Conservation (phyloP, 2,113 vertebrate genomes). For the Protomyctophum bolini region DNA sequence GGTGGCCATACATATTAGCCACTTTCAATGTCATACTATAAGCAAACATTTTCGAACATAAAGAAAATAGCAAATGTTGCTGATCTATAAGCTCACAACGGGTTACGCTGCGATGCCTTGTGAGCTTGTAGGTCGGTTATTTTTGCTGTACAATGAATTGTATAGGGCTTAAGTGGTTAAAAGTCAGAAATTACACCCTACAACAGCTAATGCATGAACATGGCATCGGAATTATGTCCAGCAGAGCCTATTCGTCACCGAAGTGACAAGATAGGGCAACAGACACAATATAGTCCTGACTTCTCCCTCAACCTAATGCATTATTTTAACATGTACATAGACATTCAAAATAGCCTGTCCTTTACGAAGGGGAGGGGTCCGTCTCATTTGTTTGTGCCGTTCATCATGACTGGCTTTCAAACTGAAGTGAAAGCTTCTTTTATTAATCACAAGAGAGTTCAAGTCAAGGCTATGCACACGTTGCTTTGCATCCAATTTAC, state of each 20-base stretch:
- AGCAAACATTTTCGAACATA: too few species aligned
- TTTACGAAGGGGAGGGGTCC: constrained; percentile 67
- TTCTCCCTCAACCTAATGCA: constrained; percentile 54
- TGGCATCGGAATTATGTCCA: constrained; percentile 54
- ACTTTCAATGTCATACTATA: too few species aligned
- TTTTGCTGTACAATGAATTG: too few species aligned
- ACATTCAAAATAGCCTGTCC: constrained; percentile 64
- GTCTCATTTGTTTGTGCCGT: constrained; percentile 63
- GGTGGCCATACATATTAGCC: too few species aligned
- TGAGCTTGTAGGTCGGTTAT: too few species aligned
- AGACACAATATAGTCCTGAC: constrained; percentile 58
- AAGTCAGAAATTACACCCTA: constrained; percentile 51
- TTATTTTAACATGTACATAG: constrained; percentile 58
- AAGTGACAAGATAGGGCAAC: constrained; percentile 61
- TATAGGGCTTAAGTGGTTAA: constrained; percentile 23
- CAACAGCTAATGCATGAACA: constrained; percentile 52
- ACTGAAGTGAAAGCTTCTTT: constrained; percentile 73
- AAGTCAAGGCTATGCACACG: constrained; percentile 77
- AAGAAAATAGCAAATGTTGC: too few species aligned
- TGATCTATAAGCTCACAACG: too few species aligned
- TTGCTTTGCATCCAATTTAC: constrained; percentile 78
- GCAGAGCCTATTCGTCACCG: constrained; percentile 59
- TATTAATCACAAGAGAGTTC: constrained; percentile 73
- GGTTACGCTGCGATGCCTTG: too few species aligned
- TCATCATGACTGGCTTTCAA: constrained; percentile 70